Evolutionary conservation across 2,888 invertebrate genomes (phyloP), one percentile per base, ranked within the genome.

Genomic region (Danaus chrysippus): DNA sequence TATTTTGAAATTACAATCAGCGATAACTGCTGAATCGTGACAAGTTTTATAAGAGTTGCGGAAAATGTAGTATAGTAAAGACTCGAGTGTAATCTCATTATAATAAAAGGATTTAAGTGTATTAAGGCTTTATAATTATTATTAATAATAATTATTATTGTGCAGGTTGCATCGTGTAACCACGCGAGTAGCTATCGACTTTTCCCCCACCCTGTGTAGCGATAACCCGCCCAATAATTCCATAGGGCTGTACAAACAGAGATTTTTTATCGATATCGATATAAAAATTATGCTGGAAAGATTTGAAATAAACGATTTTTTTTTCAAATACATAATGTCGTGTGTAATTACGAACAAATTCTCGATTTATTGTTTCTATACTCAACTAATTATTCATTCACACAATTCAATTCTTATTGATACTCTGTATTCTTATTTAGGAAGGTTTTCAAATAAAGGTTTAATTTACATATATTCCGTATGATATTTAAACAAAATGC

Each of bases 91-190:
- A 59, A 59, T 46, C 44, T 44, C 54, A 44, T 59, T 59, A 59
- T 34, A 3, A 23, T 59, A 54, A 59, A 59, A 46, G 59, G 49
- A 49, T 49, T 49, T 10, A 17, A 10, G 17, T 49, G 42, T 52
- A 54, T 59, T 58, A 58, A 58, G 23, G 34, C 23, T 49, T 58
- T 34, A 49, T 49, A 41, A 15, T 23, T 54, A 46, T 59, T 13
- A 68, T 49, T 71, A 80, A 76, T 79, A 81, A 80, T 76, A 71
- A 76, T 79, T 81, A 80, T 76, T 71, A 76, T 73, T 75, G 76
- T 87, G 87, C 87, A 87, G 75, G 70, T 76, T 88, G 87, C 87
- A 87, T 81, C 78, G 74, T 79, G 75, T 85, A 82, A 83, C 81
- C 81, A 81, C 77, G 81, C 73, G 69, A 76, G 81, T 81, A 76